Evolutionary conservation across 2,113 vertebrate species (phyloP), one percentile per base, ranked within the genome.

Genomic region (Crotalus horridus): DNA sequence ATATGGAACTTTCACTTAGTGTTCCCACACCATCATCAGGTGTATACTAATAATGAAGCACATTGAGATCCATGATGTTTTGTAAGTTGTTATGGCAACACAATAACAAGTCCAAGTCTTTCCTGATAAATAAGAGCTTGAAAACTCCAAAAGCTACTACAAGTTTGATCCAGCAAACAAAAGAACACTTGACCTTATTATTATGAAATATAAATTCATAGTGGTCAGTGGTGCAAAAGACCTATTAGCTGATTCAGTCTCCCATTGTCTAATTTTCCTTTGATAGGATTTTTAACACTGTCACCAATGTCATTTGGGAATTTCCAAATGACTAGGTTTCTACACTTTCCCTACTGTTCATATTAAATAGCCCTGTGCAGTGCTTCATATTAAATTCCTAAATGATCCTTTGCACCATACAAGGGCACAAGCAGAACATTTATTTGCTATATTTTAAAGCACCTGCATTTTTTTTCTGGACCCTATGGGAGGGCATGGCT

Each of bases 51-150:
- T 87, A 48, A 59, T 23, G 46, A 21, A 39, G 51, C 69, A 61
- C 39, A 58, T 24, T 51, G 55, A 8, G 55, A 59, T 53, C 55
- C 54, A 74, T 90, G 85, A 13, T 93, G 74, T 90, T 89, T 61
- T 93, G 88, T 90, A 90, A 85, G 55, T 85, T 90, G 88, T 53
- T 93, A 86, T 92, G 69, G 55, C 88, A 93, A 93, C 88, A 81
- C 61, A 56, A 89, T 87, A 90, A 93, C 74, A 93, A 51, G n/a
- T 54, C 86, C 29, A 46, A 29, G 24, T 24, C 1, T 85, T 93
- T 29, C 21, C n/a, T 85, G 24, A 74, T 23, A 59, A 87, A 51
- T 17, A 55, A 86, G 51, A 39, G 0, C 61, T 90, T 61, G 92
- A 56, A 86, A 24, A 90, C 29, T 48, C 43, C 58, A 81, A 61